phyloP scores from a whole-genome alignment of 2,797 vertebrate species.

The Staurois parvus region DNA sequence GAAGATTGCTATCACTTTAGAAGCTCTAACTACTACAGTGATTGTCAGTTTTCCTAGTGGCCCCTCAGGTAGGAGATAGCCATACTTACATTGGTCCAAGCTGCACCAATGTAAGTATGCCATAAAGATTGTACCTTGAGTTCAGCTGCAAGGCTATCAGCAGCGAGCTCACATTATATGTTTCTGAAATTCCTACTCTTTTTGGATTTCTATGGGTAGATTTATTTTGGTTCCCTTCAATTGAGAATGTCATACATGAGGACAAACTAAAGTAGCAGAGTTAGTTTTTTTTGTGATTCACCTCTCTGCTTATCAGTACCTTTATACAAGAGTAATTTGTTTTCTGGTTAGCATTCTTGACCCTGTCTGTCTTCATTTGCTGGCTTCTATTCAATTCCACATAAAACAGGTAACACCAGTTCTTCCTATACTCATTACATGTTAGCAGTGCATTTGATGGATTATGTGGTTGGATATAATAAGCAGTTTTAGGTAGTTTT shows the following conservation, averaged over 20 bases:
- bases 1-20: no score
- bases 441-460: background rate
- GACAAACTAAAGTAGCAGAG: background rate
- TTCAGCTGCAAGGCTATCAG: no score
- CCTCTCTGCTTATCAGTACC: background rate
- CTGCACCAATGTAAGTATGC: no score
- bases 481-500: background rate
- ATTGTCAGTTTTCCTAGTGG: no score
- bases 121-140: no score
- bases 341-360: background rate
- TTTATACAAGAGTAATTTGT: background rate
- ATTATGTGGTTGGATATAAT: background rate
- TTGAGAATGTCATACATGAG: background rate
- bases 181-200: no score
- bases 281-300: background rate
- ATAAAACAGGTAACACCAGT: conserved; percentile 32
- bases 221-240: background rate
- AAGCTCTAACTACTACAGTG: no score
- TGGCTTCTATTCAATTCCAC: background rate
- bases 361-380: background rate
- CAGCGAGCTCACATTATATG: no score
- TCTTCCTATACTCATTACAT: background rate
- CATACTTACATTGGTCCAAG: no score
- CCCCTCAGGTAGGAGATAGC: no score
- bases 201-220: no score